Conservation (phyloP, 1,140 invertebrate species). For the Sweltsa coloradensis region DNA sequence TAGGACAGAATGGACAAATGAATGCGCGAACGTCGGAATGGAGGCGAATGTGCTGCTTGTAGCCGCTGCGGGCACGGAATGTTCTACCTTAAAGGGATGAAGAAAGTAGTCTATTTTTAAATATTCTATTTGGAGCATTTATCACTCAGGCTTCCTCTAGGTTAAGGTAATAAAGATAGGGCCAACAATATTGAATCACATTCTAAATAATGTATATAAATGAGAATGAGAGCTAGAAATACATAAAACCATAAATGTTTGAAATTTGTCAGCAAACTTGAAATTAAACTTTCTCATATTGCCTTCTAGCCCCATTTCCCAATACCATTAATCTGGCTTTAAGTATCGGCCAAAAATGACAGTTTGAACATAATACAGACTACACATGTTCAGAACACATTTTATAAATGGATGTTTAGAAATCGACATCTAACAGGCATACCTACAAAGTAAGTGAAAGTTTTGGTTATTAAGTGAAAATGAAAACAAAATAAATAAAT, state of each 20-base stretch:
- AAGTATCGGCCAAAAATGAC: too few relatives aligned
- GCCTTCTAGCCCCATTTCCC: too few relatives aligned
- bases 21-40: conserved; percentile 27
- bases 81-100: conserved; percentile 2
- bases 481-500: too few relatives aligned
- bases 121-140: not conserved
- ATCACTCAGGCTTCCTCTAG: not conserved
- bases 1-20: conserved; percentile 57
- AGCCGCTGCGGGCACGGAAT: not conserved
- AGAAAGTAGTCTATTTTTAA: too few relatives aligned
- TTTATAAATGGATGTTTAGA: conserved; percentile 1
- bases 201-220: not conserved
- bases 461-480: too few relatives aligned
- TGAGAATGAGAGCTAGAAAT: not conserved
- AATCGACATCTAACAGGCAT: not conserved
- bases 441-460: not conserved
- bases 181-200: not conserved
- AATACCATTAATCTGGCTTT: too few relatives aligned
- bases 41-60: not conserved
- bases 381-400: conserved; percentile 1
- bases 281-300: too few relatives aligned
- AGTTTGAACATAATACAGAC: too few relatives aligned
- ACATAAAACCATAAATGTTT: too few relatives aligned
- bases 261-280: too few relatives aligned
- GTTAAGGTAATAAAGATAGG: not conserved